phyloP scores from a whole-genome alignment of 2,797 vertebrate genomes.

The Lagocephalus sceleratus region DNA sequence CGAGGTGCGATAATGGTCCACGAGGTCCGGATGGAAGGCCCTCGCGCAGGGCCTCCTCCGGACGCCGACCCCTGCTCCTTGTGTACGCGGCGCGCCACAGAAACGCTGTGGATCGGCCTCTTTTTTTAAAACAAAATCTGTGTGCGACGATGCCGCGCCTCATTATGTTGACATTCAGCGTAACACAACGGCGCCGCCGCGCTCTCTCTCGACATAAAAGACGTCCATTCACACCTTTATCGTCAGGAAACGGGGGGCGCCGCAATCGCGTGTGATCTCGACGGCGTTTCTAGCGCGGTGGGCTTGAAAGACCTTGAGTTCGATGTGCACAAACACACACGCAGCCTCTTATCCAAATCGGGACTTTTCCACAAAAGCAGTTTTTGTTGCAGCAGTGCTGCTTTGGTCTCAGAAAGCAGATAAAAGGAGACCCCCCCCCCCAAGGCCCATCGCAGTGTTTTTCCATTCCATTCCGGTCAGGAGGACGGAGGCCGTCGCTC shows the following conservation, averaged over 20 bases:
- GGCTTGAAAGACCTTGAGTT: constrained; percentile 42
- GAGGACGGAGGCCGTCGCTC: not conserved
- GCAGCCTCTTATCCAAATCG: constrained; percentile 25
- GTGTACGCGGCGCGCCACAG: not conserved
- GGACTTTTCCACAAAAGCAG: constrained; percentile 44
- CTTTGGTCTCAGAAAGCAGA: constrained; percentile 25
- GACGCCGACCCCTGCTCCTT: not conserved
- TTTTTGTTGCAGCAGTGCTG: constrained; percentile 37
- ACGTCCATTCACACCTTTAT: constrained; percentile 43
- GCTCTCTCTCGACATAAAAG: constrained; percentile 21
- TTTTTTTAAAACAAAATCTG: not conserved
- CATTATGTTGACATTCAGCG: constrained; percentile 12
- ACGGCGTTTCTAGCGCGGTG: constrained; percentile 21
- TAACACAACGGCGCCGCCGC: not conserved
- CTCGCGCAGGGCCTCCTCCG: too few relatives aligned
- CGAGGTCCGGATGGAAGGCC: too few relatives aligned
- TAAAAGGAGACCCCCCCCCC: constrained; percentile 27
- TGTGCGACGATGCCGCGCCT: not conserved
- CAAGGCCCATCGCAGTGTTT: not conserved
- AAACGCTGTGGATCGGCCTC: not conserved
- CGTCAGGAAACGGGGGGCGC: constrained; percentile 32
- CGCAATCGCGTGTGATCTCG: constrained; percentile 38
- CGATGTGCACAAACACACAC: constrained; percentile 28
- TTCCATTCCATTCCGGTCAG: not conserved
- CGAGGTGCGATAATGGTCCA: not conserved